Base-by-base conservation (phyloP, 30 jellyfish, hydroid and myxozoan genomes). In the Pelagia noctiluca region DNA sequence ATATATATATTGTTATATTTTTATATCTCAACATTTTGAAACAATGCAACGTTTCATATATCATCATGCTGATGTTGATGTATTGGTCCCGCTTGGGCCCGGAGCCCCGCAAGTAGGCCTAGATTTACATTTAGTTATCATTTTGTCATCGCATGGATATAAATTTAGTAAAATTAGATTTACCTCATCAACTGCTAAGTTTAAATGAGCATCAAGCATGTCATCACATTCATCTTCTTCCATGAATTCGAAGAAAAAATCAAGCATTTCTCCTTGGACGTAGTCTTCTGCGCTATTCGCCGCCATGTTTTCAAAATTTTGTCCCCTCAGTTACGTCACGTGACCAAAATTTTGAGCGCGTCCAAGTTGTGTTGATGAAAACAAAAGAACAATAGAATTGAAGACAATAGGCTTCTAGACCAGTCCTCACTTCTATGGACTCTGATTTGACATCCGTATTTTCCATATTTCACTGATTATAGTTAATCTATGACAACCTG, bases 241-340 rank as follows among this genome's bases (percentile, higher is more conserved):
- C 57, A 42, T 42, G 57, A 42, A 42, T 42, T 42, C 57, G 57
- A 42, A 42, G 57, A 42, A 42, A 42, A 42, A 42, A 42, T 42
- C 57, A 42, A 42, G 57, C 57, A 42, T 42, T 42, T 42, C 57
- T 5, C 8, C 8, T 5, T 42, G n/a, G n/a, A n/a, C n/a, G n/a
- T n/a, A n/a, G n/a, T n/a, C n/a, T n/a, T n/a, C n/a, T 42, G 8
- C 16, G 57, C 16, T 42, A 5, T 42, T 8, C 57, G 16, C 16
- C 57, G 8, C 57, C 57, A 5, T 42, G 57, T 42, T 42, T 42
- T 42, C 57, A 42, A 42, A 42, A 42, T 42, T 42, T 42, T 42
- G 57, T 42, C 57, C 57, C 57, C 57, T 42, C 57, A 42, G 57
- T 42, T 42, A 16, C 57, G 57, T 42, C 57, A 42, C 57, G 57